Conservation (phyloP, 2,113 vertebrate species). For the Pteronura brasiliensis region DNA sequence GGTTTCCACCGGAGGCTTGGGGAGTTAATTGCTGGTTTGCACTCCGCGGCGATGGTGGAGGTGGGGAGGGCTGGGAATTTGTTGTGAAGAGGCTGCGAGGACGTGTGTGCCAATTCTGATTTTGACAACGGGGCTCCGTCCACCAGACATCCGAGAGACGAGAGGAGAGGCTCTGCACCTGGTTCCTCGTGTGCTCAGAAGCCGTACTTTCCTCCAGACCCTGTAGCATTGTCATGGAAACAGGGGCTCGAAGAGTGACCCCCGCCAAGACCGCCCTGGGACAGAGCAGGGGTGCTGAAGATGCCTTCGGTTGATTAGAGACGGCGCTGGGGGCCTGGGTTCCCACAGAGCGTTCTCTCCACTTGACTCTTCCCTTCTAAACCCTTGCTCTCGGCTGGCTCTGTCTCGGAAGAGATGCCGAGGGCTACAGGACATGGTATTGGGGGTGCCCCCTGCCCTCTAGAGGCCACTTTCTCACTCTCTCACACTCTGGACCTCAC, state of each 20-base stretch:
- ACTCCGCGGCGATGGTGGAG: not conserved
- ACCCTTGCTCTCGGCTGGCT: not conserved
- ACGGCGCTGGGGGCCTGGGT: accelerated
- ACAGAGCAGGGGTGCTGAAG: not conserved
- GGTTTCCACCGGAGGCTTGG: conserved; percentile 20
- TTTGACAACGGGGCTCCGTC: accelerated
- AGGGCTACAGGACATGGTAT: accelerated
- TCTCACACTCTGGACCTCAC: not conserved
- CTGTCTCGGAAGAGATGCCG: accelerated
- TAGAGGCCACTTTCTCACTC: not conserved
- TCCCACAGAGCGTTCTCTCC: accelerated
- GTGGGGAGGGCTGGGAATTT: not conserved
- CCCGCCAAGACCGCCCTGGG: accelerated
- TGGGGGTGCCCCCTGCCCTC: not conserved
- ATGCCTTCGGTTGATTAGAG: accelerated
- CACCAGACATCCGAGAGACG: not conserved
- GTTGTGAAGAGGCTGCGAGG: not conserved
- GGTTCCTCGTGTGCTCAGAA: not conserved
- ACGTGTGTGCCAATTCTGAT: accelerated
- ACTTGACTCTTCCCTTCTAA: not conserved
- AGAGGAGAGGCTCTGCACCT: not conserved
- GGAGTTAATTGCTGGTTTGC: conserved; percentile 36
- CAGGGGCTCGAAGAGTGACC: accelerated
- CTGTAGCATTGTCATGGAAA: accelerated
- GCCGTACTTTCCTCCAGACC: accelerated